Evolutionary conservation across 2,888 invertebrate genomes (phyloP), one percentile per base, ranked within the genome.

Genomic region (Sarcophaga variegata): DNA sequence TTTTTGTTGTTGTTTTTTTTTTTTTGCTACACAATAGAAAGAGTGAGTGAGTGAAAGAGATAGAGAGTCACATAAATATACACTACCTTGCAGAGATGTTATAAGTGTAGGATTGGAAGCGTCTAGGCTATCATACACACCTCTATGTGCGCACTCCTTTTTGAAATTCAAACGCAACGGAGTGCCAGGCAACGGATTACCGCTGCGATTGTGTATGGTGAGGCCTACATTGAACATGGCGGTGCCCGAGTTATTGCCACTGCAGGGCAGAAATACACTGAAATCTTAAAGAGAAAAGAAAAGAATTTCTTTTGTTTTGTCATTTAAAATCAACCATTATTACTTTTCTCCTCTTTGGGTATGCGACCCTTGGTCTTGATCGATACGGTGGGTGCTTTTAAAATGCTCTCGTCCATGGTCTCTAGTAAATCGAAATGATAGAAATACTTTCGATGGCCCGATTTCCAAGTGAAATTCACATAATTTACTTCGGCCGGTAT

Each of bases 71-170:
- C 77, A 82, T 87, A 81, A 82, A 90, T 92, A 93, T 93, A 93
- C 93, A 93, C 93, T 93, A 93, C 93, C 93, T 93, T 93, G 93
- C 92, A 92, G 90, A 91, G 92, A 92, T 92, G 92, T 92, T 91
- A 93, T 92, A 91, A 92, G 92, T 92, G 92, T 92, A 91, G 93
- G 91, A 91, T 92, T 92, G 93, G 93, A 92, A 92, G 93, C 92
- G 92, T 92, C 92, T 90, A 91, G 88, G 91, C 90, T 93, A 92
- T 95, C 95, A 95, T 95, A 96, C 96, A 96, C 96, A 97, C 97
- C 97, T 96, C 97, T 96, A 95, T 97, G 97, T 94, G 97, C 96
- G 95, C 98, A 98, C 95, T 98, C 98, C 96, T 98, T 98, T 94
- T 97, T 96, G 93, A 98, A 95, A 94, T 96, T 96, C 92, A 98